Evolutionary conservation across 2,113 vertebrate species (phyloP).

Genomic region (Ascaphus truei): DNA sequence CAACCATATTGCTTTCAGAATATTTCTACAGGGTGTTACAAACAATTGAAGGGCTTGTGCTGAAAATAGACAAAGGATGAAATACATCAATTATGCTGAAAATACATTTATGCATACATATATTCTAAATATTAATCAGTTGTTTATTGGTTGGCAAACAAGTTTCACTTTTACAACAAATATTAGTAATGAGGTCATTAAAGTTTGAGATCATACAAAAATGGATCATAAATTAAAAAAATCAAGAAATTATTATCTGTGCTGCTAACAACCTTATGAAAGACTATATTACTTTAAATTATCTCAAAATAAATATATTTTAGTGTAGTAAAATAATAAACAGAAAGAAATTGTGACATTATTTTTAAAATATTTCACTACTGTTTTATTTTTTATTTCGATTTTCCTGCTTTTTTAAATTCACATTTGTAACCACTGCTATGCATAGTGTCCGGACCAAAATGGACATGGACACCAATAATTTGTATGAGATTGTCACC

Average conservation of each 20-base stretch:
- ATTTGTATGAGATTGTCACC: constrained; percentile 53
- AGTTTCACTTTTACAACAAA: constrained; percentile 96
- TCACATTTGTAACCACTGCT: constrained; percentile 59
- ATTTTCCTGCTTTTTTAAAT: constrained; percentile 51
- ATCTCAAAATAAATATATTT: constrained; percentile 82
- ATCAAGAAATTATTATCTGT: constrained; percentile 71
- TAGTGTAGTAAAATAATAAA: constrained; percentile 60
- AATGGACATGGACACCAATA: constrained; percentile 43
- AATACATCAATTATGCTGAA: constrained; percentile 57
- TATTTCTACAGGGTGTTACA: too few species aligned
- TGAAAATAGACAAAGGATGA: constrained; percentile 46
- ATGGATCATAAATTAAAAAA: constrained; percentile 85
- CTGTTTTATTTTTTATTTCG: constrained; percentile 23
- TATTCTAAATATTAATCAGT: constrained; percentile 81
- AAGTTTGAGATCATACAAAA: constrained; percentile 86
- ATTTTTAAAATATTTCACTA: constrained; percentile 40
- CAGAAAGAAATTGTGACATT: constrained; percentile 45
- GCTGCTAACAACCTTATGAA: constrained; percentile 73
- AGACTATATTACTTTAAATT: constrained; percentile 68
- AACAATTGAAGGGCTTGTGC: too few species aligned
- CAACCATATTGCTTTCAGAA: too few species aligned
- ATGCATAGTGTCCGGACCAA: constrained; percentile 57
- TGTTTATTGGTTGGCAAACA: constrained; percentile 97
- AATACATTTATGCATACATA: constrained; percentile 58
- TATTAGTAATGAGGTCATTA: constrained; percentile 91